Base-by-base conservation (phyloP, 2,888 invertebrate species). In the Phlogophora meticulosa region DNA sequence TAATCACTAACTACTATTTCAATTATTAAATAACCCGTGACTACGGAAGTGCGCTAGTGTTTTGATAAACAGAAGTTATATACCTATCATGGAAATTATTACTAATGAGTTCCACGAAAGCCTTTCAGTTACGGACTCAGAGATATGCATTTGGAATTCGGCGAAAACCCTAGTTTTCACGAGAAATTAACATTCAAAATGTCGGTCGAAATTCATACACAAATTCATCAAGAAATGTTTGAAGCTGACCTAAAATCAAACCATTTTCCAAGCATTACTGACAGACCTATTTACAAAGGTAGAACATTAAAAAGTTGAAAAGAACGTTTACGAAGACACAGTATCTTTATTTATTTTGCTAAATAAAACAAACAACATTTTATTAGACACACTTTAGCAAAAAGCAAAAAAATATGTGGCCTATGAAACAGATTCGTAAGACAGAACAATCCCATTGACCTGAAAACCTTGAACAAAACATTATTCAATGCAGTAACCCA, bases 401-500 rank as follows among this genome's bases (percentile, higher is more conserved):
- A 20, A n/a, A n/a, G 0, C 7, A 43, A 15, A 17, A 58, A 36
- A 36, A n/a, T 15, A 36, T 20, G 9, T 28, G 36, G 20, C 45
- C 9, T 13, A 38, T 20, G 0, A 20, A 9, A 38, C n/a, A 61
- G 7, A 55, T 61, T 20, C 36, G 2, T 36, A 17, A n/a, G n/a
- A 56, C 20, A 20, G 20, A 66, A 53, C 32, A 53, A 45, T 49
- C 5, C 13, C 13, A 15, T 4, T 57, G 20, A 45, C 38, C 43
- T 13, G 11, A 48, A 48, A 67, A 63, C 64, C 43, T 56, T 59
- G 51, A 66, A 52, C 53, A 68, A 60, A 46, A 48, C 46, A 17
- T 36, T 52, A 28, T 32, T 32, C 24, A 55, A 55, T 42, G 15
- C 45, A 28, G 43, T 34, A 17, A 46, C 45, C 46, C 65, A 52